These are phyloP conservation scores for Mythimna ferrago DNA, from an alignment of 2,888 invertebrate genomes.

Conservation along the genomic window DNA sequence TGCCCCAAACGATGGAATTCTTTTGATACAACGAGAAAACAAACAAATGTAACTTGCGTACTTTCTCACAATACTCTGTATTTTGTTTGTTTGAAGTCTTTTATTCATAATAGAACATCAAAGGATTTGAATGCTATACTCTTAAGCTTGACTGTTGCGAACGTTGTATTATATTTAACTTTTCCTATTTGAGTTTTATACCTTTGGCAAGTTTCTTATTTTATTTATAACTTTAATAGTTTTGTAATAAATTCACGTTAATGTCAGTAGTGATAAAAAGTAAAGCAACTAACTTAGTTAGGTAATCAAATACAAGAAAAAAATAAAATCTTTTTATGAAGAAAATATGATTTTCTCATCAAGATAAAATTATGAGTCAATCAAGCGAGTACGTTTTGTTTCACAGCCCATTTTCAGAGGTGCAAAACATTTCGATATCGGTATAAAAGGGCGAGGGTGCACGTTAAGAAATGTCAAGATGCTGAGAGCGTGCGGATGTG, in stretches of 20 bases:
- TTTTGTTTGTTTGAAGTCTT: slow-evolving; percentile 52
- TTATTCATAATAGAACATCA: slow-evolving; percentile 56
- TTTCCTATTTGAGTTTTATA: slow-evolving; percentile 21
- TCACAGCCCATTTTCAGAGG: background rate
- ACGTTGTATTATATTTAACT: slow-evolving; percentile 25
- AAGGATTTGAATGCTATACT: slow-evolving; percentile 53
- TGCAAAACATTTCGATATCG: slow-evolving; percentile 35
- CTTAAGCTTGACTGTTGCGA: slow-evolving; percentile 31
- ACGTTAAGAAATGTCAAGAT: slow-evolving; percentile 58
- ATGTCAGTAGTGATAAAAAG: background rate
- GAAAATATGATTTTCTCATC: background rate
- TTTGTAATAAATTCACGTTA: background rate
- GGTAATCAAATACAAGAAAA: background rate
- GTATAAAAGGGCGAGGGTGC: slow-evolving; percentile 23
- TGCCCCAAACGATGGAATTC: slow-evolving; percentile 54
- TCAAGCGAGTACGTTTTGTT: slow-evolving; percentile 33
- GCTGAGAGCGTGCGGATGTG: slow-evolving; percentile 61
- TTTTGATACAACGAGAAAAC: slow-evolving; percentile 54
- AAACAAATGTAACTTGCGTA: slow-evolving; percentile 43
- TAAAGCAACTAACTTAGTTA: background rate
- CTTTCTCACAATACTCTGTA: slow-evolving; percentile 36
- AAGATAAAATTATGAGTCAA: slow-evolving; percentile 13
- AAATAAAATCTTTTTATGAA: background rate
- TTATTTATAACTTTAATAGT: slow-evolving; percentile 6
- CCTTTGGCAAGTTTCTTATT: slow-evolving; percentile 9